A percentile compares a stretch with the other conserved stretches of the same genome.
phyloP scores from a whole-genome alignment of 2,113 vertebrate genomes.

The Anthoscopus minutus region DNA sequence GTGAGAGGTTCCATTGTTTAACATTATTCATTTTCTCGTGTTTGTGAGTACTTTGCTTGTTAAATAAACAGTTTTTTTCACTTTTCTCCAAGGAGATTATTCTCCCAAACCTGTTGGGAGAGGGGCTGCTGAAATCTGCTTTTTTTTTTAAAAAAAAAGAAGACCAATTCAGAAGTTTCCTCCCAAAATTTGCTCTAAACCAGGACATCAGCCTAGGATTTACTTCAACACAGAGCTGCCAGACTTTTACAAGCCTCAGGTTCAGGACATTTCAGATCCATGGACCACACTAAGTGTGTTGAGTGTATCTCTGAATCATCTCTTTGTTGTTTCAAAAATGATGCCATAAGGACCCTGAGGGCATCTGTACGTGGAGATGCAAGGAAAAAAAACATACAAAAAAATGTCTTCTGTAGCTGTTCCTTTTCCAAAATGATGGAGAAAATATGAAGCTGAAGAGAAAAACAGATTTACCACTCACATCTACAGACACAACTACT shows the following conservation, averaged over 20 bases:
- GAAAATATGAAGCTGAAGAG: not conserved
- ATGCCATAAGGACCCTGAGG: not conserved
- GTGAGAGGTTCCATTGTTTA: not conserved
- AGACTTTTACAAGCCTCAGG: not conserved
- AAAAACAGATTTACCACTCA: not conserved
- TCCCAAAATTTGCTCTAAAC: not conserved
- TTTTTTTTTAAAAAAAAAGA: too few species aligned
- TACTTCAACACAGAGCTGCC: not conserved
- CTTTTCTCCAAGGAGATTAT: not conserved
- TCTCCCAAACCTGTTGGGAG: accelerated
- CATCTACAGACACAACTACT: not conserved
- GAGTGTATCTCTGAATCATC: not conserved
- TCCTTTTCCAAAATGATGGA: not conserved
- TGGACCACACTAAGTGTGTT: not conserved
- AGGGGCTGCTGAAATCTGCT: not conserved
- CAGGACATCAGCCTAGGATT: not conserved
- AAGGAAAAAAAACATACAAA: not conserved
- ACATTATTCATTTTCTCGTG: not conserved
- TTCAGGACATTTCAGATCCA: not conserved
- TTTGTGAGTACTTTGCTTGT: too few species aligned
- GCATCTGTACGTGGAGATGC: not conserved
- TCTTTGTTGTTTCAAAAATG: not conserved
- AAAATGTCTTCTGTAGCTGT: not conserved
- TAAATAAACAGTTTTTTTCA: not conserved
- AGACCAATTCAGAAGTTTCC: not conserved